phyloP scores from a whole-genome alignment of 2,113 vertebrate species.

The Hydrolagus affinis region DNA sequence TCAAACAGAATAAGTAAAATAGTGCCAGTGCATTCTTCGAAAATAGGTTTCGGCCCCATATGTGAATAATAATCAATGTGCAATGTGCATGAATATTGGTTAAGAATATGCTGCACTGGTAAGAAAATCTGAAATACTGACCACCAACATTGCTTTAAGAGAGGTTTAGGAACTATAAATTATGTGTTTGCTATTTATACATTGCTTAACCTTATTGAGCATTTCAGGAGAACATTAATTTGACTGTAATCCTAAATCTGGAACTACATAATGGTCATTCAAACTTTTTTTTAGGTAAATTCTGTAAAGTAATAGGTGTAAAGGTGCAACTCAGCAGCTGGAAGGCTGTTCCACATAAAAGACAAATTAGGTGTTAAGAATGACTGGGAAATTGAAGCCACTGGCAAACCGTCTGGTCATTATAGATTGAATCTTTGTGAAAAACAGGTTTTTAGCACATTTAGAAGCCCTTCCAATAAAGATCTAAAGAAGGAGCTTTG shows the following conservation, averaged over 20 bases:
- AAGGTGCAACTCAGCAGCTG: background rate
- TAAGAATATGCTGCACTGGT: background rate
- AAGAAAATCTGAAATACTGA: background rate
- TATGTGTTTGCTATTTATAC: background rate
- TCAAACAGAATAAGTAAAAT: background rate
- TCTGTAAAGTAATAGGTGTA: background rate
- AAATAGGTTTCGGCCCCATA: background rate
- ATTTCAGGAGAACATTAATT: background rate
- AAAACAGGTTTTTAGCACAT: background rate
- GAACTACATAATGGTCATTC: background rate
- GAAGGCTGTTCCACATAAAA: background rate
- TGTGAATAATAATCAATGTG: background rate
- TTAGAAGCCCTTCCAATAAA: background rate
- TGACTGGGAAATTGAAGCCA: slow-evolving; percentile 5
- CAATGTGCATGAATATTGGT: background rate
- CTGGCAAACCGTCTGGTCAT: slow-evolving; percentile 7
- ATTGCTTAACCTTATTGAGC: background rate
- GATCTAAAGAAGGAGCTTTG: slow-evolving; percentile 14
- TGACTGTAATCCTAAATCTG: background rate
- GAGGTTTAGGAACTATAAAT: background rate
- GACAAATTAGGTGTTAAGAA: slow-evolving; percentile 2
- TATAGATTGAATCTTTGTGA: slow-evolving; percentile 7
- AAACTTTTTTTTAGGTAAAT: background rate
- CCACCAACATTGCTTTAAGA: background rate
- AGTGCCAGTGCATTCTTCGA: background rate